Evolutionary conservation across 2,888 invertebrate species (phyloP), one percentile per base, ranked within the genome.

Genomic region (Cyclophora punctaria): DNA sequence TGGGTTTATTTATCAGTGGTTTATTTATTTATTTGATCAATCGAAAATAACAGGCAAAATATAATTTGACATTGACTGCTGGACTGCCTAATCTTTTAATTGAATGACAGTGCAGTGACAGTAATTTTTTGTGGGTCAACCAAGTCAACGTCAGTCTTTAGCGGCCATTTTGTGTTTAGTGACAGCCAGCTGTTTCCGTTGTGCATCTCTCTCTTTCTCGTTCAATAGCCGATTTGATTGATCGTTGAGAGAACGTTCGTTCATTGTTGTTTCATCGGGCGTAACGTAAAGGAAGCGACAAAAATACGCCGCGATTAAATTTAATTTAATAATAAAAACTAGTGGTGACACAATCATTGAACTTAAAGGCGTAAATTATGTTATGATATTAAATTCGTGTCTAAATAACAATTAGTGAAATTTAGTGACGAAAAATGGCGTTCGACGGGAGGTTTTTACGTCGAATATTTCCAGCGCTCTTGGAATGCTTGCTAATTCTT

Each of bases 401-500:
- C 51, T 59, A 58, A 62, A 64, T 58, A 54, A 61, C 1, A 58
- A 58, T 50, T 69, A 57, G 75, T 75, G 71, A 68, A 69, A 56
- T 60, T 68, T 60, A 64, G 69, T 73, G 71, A 57, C 55, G 56
- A 62, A 71, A 68, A 67, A 83, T 83, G 83, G 75, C 74, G 63
- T 73, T 67, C 60, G 62, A 61, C 57, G 67, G 62, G 63, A 67
- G 63, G 59, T 62, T 67, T 62, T 61, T 69, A 58, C 69, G 67
- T 63, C 72, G 73, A 72, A 75, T 71, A 72, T 67, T 80, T 63
- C 68, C 68, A 58, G 59, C 68, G 65, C 59, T 79, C 64, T 67
- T 79, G 66, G 76, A 78, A 69, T 80, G 67, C 69, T 71, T 83
- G 56, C 69, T 81, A 56, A 57, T 80, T 57, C 62, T 81, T 62